Evolutionary conservation across 2,797 vertebrate genomes (phyloP).

Genomic region (Thripadectes ignobilis): DNA sequence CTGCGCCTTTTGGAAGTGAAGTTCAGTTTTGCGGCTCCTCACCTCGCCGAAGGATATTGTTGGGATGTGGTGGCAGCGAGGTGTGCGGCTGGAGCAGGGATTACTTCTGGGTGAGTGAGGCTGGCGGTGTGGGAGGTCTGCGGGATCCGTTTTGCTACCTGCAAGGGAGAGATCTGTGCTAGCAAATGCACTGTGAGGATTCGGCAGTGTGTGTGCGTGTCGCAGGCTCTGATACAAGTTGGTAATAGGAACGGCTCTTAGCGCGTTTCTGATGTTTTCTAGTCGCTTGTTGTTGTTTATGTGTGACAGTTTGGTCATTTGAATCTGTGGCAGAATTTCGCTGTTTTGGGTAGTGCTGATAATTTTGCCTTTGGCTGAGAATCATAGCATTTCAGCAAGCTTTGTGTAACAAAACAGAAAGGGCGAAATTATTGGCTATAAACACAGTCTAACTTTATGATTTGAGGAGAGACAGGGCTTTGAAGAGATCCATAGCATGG

Average conservation of each 20-base stretch:
- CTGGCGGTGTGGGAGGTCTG: not conserved
- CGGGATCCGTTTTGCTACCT: not conserved
- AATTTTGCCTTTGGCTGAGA: not conserved
- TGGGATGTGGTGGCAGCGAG: not conserved
- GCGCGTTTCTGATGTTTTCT: not conserved
- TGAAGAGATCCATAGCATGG: not conserved
- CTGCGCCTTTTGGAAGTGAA: not conserved
- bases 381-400: not conserved
- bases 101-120: not conserved
- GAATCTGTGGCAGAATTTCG: not conserved
- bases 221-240: not conserved
- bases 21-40: not conserved
- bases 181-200: fast-evolving
- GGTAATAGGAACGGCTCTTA: not conserved
- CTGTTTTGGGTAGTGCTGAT: not conserved
- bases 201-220: not conserved
- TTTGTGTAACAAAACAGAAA: not conserved
- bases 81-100: not conserved
- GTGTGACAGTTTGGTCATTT: not conserved
- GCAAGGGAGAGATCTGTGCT: fast-evolving
- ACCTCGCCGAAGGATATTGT: not conserved
- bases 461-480: not conserved
- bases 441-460: not conserved
- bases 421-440: not conserved
- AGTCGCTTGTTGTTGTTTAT: fast-evolving